Base-by-base conservation (phyloP, 2,113 vertebrate genomes). In the Pterophyllum scalare region DNA sequence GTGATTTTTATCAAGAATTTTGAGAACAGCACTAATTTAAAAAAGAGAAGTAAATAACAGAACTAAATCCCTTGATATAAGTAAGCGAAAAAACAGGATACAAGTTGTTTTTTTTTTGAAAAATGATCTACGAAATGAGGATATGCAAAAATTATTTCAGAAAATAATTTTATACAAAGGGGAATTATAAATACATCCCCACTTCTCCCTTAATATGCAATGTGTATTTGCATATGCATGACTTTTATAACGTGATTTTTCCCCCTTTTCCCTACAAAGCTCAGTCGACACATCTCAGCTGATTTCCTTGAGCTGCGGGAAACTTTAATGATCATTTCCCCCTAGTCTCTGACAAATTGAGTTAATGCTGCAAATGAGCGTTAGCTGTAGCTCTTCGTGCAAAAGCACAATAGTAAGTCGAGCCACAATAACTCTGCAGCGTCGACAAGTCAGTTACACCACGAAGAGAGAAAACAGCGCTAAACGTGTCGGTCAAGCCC, bases 371-470 rank as follows among this genome's bases (percentile, higher is more conserved):
- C 4, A 67, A 19, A 46, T 46, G 14, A 67, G 8, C 22, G 40
- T 67, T 12, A 26, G 40, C 40, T 49, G 26, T 46, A 40, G 22
- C 8, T 67, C 3, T 5, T n/a, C 3, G 13, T 64, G 35, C 26
- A 67, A 49, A 49, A 40, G 22, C 26, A 40, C 64, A 67, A 67
- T 7, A 67, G 38, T 14, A 46, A 67, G 1, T 3, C 46, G 38
- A 46, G 5, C 62, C 13, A 46, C 24, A 67, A 46, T 8, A 67
- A 26, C 22, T 67, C 35, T 38, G 8, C 35, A 38, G 64, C 26
- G 0, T 40, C 22, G 22, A 67, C 64, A 19, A 67, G 9, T 28
- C 9, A 49, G 26, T 15, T 46, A 15, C 40, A 0, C 14, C 40
- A 67, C 22, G 46, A 67, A 46, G 19, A 49, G 14, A 46, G 40